These are phyloP conservation scores for Bicyclus anynana DNA, from an alignment of 1,140 invertebrate genomes.

Conservation along the genomic window DNA sequence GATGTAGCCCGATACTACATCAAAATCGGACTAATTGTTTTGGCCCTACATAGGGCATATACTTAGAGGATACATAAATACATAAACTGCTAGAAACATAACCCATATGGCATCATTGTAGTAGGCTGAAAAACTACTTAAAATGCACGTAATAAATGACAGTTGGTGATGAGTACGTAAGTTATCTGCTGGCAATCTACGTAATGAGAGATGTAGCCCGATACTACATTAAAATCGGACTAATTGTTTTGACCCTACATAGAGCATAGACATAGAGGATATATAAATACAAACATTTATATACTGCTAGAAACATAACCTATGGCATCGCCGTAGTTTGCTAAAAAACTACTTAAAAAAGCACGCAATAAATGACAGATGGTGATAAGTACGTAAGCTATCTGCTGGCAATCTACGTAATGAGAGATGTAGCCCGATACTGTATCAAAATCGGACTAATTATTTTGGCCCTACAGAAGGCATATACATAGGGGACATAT, in stretches of 20 bases:
- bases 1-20: constrained; percentile 37
- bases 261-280: too few species aligned
- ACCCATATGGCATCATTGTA: too few species aligned
- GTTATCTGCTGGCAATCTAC: constrained; percentile 35
- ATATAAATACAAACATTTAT: too few species aligned
- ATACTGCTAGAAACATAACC: too few species aligned
- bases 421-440: constrained; percentile 49
- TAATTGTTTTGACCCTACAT: too few species aligned
- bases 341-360: background rate
- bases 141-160: constrained; percentile 25
- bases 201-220: constrained; percentile 54
- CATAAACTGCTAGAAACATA: too few species aligned
- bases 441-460: constrained; percentile 9
- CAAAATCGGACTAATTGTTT: background rate
- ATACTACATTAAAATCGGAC: constrained; percentile 19
- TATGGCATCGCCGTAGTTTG: too few species aligned
- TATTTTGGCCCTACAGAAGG: too few species aligned
- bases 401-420: constrained; percentile 44
- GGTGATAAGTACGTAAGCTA: constrained; percentile 19
- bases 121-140: too few species aligned
- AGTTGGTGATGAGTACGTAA: constrained; percentile 34
- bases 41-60: too few species aligned
- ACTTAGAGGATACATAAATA: too few species aligned
- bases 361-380: constrained; percentile 39
- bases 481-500: too few species aligned